Evolutionary conservation across 2,888 invertebrate species (phyloP).

Genomic region (Meiosimyza decipiens): DNA sequence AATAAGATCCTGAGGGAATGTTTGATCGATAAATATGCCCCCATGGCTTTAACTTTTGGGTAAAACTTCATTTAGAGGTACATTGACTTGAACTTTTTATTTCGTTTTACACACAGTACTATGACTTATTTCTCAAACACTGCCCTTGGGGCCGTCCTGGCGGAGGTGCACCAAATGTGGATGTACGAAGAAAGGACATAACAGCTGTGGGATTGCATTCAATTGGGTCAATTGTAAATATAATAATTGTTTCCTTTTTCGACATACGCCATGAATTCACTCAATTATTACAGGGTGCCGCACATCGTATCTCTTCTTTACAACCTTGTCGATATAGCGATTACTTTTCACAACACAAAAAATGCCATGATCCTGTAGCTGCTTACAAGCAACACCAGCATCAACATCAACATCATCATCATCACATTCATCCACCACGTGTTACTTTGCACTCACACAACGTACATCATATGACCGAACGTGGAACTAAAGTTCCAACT

Average conservation of each 20-base stretch:
- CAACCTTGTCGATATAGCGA: constrained; percentile 63
- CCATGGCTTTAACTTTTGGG: too few relatives aligned
- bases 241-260: constrained; percentile 32
- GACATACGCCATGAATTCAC: neutral
- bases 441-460: constrained; percentile 43
- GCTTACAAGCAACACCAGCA: constrained; percentile 49
- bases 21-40: too few relatives aligned
- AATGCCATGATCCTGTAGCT: constrained; percentile 55
- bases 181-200: constrained; percentile 76
- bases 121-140: constrained; percentile 77
- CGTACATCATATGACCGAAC: constrained; percentile 49
- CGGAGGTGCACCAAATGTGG: constrained; percentile 77
- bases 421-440: constrained; percentile 44
- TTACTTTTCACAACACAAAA: constrained; percentile 60
- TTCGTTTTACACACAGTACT: constrained; percentile 62
- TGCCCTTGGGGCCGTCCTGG: constrained; percentile 85
- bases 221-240: constrained; percentile 69
- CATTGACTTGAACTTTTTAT: neutral
- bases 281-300: constrained; percentile 45
- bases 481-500: constrained; percentile 43
- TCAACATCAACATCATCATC: constrained; percentile 44
- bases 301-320: constrained; percentile 59
- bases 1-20: too few relatives aligned
- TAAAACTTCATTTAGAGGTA: too few relatives aligned
- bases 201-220: constrained; percentile 75